Percentiles rank a stretch among this genome's conserved stretches.
Evolutionary conservation across 2,113 vertebrate species (phyloP).

Genomic region (Vimba vimba): DNA sequence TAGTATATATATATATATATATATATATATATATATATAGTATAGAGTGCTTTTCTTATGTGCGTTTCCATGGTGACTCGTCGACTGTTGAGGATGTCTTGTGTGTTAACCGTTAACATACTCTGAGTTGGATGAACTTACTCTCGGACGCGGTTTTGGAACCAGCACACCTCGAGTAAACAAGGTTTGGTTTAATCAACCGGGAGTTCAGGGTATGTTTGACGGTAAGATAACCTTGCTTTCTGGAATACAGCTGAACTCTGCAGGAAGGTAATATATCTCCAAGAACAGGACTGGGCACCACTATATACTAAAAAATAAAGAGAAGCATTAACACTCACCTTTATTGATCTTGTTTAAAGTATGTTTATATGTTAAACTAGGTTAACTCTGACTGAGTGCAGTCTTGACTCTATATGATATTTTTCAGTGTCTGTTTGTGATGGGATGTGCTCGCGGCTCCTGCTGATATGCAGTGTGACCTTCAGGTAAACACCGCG

Average conservation of each 20-base stretch:
- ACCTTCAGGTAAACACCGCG: constrained; percentile 48
- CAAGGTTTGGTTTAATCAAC: no score
- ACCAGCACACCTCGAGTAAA: no score
- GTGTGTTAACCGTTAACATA: no score
- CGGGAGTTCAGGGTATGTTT: no score
- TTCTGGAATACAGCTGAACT: background rate
- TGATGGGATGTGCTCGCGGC: constrained; percentile 1
- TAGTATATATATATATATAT: no score
- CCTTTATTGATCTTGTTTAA: background rate
- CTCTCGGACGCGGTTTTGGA: no score
- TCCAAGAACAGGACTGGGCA: background rate
- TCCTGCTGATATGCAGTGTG: constrained; percentile 33
- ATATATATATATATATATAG: no score
- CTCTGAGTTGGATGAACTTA: no score
- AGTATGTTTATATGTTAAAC: background rate
- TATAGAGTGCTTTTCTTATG: no score
- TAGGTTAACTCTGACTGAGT: background rate
- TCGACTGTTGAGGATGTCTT: no score
- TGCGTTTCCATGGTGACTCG: no score
- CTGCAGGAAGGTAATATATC: background rate
- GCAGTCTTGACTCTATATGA: background rate
- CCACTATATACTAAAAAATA: background rate
- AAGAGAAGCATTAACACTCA: background rate
- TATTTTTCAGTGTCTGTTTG: background rate
- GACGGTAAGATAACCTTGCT: no score